Base-by-base conservation (phyloP, 2,113 vertebrate species). In the Sarotherodon lohbergeri region DNA sequence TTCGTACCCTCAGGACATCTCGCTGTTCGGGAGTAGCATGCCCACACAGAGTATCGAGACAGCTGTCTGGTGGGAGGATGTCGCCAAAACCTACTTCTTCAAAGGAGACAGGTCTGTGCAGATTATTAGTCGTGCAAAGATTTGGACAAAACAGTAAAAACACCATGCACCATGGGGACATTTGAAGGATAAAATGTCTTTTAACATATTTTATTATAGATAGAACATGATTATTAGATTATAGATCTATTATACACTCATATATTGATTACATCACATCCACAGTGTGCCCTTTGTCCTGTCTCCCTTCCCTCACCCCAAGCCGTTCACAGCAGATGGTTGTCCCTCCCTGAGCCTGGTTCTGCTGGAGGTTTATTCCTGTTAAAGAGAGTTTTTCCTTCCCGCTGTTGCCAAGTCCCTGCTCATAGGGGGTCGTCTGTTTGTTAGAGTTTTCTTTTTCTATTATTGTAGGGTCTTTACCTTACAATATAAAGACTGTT, bases 21-120 rank as follows among this genome's bases (percentile, higher is more conserved):
- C 98, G 87, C 96, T 98, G 86, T 98, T 99, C 50, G 98, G 99
- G 92, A 98, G 90, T 5, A 98, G 98, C 87, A 99, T 99, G 96
- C 98, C 98, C 82, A 97, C 97, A 4, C 98, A 99, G 90, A 98
- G 98, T 63, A 99, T 99, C 57, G 99, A 99, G 95, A 99, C 98
- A 52, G 98, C 98, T 83, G 98, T 99, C 90, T 99, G 99, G 99
- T 99, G 99, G 98, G 98, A 99, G 94, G 98, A 98, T 3, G 98
- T 98, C 86, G 98, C 98, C 89, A 99, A 99, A 96, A 99, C 99
- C 55, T 99, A 99, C 94, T 99, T 99, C 96, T 99, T 99, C 97
- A 99, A 99, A 97, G 98, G 99, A 87, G 98, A 99, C 97, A 98
- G 98, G 99, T 99, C 61, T 80, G 94, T 93, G 84, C 32, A 50